Evolutionary conservation across 2,113 vertebrate genomes (phyloP).

Genomic region (Axis porcinus): DNA sequence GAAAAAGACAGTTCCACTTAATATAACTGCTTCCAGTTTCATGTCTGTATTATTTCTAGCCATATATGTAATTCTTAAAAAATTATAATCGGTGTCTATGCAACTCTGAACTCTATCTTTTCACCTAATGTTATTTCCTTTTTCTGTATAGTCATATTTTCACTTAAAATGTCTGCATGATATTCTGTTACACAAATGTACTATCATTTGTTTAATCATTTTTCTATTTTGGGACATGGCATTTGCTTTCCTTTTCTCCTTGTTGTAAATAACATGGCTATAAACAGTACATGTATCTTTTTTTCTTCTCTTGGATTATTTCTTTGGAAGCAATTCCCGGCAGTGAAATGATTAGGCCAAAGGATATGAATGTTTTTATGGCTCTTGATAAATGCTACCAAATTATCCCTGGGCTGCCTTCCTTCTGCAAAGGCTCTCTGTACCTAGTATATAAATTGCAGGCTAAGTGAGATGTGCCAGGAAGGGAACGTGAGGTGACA

Average conservation of each 20-base stretch:
- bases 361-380: conserved; percentile 11
- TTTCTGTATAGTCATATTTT: neutral
- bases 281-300: neutral
- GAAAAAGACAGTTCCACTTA: neutral
- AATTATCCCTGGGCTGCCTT: neutral
- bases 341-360: conserved; percentile 25
- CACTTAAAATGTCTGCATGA: neutral
- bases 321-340: conserved; percentile 45
- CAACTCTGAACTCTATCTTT: neutral
- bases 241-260: conserved; percentile 30
- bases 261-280: conserved; percentile 39
- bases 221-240: conserved; percentile 20
- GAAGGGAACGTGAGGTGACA: neutral
- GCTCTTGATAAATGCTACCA: neutral
- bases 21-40: neutral
- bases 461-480: neutral
- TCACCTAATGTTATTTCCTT: neutral
- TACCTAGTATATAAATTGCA: neutral
- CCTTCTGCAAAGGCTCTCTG: neutral
- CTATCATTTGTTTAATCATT: neutral
- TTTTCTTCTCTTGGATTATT: conserved; percentile 23
- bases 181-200: neutral
- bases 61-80: neutral
- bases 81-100: neutral
- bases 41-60: neutral